phyloP scores from a whole-genome alignment of 2,888 invertebrate species.

The Parascotia fuliginaria region DNA sequence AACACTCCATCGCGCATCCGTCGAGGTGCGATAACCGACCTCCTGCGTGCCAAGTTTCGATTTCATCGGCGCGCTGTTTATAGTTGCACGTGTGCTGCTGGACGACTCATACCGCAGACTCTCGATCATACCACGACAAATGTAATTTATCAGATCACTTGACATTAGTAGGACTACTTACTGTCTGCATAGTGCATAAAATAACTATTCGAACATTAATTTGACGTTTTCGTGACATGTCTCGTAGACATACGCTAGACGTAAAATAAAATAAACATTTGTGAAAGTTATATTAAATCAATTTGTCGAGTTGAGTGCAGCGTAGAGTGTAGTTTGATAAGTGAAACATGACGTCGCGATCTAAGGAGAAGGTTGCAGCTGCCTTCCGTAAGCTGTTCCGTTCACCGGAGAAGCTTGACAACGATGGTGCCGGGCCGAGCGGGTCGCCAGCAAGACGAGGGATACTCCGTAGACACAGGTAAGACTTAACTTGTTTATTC shows the following conservation, averaged over 20 bases:
- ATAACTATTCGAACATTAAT: constrained; percentile 53
- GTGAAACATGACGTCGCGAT: constrained; percentile 90
- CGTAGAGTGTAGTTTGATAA: constrained; percentile 54
- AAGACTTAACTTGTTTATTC: too few species aligned
- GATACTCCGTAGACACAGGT: constrained; percentile 81
- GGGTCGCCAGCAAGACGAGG: constrained; percentile 87
- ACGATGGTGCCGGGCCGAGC: constrained; percentile 86
- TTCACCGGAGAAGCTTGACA: constrained; percentile 89
- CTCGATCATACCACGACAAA: constrained; percentile 53
- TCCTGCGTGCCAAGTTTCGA: constrained; percentile 72
- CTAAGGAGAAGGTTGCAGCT: constrained; percentile 93
- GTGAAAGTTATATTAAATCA: constrained; percentile 48
- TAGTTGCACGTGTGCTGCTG: constrained; percentile 67
- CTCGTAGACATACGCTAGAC: constrained; percentile 53
- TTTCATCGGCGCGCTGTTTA: constrained; percentile 68
- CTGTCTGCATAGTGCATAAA: constrained; percentile 33
- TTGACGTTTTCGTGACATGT: constrained; percentile 65
- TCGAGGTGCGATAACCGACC: constrained; percentile 72
- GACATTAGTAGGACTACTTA: too few species aligned
- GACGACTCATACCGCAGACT: constrained; percentile 50
- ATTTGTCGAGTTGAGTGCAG: constrained; percentile 56
- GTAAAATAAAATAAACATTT: constrained; percentile 48
- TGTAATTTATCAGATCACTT: constrained; percentile 50
- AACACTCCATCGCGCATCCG: constrained; percentile 53
- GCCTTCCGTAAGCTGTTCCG: constrained; percentile 92